Percentiles rank a stretch among this genome's conserved stretches.
Evolutionary conservation across 2,113 vertebrate genomes (phyloP).

Genomic region (Nannospalax galili): DNA sequence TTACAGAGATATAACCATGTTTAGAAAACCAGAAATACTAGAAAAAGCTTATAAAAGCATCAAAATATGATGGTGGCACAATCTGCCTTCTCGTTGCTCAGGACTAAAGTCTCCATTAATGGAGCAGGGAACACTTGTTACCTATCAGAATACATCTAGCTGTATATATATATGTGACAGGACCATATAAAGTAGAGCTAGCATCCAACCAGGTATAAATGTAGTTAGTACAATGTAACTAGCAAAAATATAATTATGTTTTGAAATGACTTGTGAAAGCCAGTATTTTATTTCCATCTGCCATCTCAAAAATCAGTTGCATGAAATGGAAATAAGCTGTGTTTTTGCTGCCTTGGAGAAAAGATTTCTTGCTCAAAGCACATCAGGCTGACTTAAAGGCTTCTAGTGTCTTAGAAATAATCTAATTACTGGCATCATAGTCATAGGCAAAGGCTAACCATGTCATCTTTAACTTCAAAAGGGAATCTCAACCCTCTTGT

Average conservation of each 20-base stretch:
- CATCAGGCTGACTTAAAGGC: not conserved
- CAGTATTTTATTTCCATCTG: not conserved
- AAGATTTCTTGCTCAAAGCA: not conserved
- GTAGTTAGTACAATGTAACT: not conserved
- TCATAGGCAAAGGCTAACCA: not conserved
- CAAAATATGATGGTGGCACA: not conserved
- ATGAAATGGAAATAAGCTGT: constrained; percentile 16
- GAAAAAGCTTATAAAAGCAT: not conserved
- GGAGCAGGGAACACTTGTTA: not conserved
- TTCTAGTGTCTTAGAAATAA: constrained; percentile 21
- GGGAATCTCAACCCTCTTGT: not conserved
- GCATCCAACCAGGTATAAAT: not conserved
- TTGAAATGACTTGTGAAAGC: constrained; percentile 43
- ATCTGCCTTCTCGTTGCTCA: not conserved
- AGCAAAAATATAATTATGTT: constrained; percentile 9
- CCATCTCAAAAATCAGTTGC: not conserved
- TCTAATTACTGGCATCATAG: not conserved
- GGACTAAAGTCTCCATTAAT: not conserved
- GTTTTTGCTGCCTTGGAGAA: constrained; percentile 14
- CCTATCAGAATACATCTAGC: not conserved
- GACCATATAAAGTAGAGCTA: not conserved
- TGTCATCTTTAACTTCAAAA: not conserved
- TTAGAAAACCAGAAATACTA: not conserved
- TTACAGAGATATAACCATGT: not conserved
- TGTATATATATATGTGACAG: not conserved